Evolutionary conservation across 2,797 vertebrate genomes (phyloP).

Genomic region (Pygocentrus nattereri): DNA sequence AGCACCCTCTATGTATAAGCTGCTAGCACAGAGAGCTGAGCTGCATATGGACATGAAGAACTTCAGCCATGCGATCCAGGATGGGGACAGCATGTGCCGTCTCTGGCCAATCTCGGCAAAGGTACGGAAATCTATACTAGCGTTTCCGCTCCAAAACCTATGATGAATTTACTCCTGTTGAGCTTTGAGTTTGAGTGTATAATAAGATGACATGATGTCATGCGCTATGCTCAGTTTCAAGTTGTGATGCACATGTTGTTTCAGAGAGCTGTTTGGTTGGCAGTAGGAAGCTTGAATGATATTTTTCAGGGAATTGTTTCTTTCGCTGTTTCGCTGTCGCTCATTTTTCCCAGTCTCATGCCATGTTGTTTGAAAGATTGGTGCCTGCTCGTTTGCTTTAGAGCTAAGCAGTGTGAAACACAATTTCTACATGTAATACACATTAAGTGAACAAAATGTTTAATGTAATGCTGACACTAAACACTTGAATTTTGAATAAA

Average conservation of each 20-base stretch:
- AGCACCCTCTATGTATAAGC: constrained; percentile 76
- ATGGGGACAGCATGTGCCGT: constrained; percentile 79
- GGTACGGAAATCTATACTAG: constrained; percentile 71
- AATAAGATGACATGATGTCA: neutral
- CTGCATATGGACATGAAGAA: constrained; percentile 85
- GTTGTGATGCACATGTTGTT: neutral
- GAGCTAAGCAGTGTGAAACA: neutral
- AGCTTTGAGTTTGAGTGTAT: neutral
- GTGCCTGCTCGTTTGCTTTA: neutral
- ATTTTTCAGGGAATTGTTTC: neutral
- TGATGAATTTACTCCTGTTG: neutral
- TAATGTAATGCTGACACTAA: no score
- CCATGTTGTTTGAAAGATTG: no score
- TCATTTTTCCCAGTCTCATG: neutral
- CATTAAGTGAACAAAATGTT: no score
- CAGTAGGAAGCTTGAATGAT: neutral
- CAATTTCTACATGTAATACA: no score
- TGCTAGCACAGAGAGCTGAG: constrained; percentile 81
- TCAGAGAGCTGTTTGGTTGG: neutral
- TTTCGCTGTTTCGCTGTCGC: neutral
- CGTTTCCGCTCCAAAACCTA: neutral
- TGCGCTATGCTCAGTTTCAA: neutral
- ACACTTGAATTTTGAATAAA: no score
- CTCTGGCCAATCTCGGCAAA: constrained; percentile 84
- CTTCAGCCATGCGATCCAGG: constrained; percentile 85